Base-by-base conservation (phyloP, 2,888 invertebrate species). In the Pachycephus smyrnensis region DNA sequence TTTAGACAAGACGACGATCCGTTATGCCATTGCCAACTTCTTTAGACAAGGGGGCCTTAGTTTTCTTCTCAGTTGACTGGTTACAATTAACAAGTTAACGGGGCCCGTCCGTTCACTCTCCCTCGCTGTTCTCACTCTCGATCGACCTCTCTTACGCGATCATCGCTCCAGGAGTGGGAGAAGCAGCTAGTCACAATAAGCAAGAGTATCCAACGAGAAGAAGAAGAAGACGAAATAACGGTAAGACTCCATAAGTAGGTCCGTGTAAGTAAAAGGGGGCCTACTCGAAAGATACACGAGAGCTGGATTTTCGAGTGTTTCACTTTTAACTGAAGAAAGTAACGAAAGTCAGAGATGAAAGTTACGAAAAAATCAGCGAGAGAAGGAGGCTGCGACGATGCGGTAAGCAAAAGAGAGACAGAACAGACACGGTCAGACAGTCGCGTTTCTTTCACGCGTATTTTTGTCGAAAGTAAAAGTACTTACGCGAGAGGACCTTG, bases 261-360 rank as follows among this genome's bases (percentile, higher is more conserved):
- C 33, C 31, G 71, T 33, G 9, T 71, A 71, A 31, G 31, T 71
- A 71, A 33, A 23, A 31, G 31, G 12, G 12, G 71, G 9, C 12
- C 32, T 9, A 55, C 23, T 15, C 9, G n/a, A 23, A 23, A 23
- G 6, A 23, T 23, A 55, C 55, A 0, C 23, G 76, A 78, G 75
- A 79, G 80, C 76, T 80, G 81, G 77, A 82, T 79, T 80, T 82
- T 80, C 80, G 79, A 77, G 85, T 87, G 85, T 88, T 87, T 88
- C 87, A 82, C 87, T 88, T 86, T 88, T 86, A 86, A 84, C 86
- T 85, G 87, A 89, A 89, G 89, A 89, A 89, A 89, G 90, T 87
- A 87, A 89, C 84, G 89, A 89, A 89, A 89, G 90, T 89, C 80
- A 79, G 75, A 83, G 88, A 90, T 87, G 89, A 90, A 90, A 89